Conservation (phyloP, 2,797 vertebrate genomes). For the Anomalospiza imberbis region DNA sequence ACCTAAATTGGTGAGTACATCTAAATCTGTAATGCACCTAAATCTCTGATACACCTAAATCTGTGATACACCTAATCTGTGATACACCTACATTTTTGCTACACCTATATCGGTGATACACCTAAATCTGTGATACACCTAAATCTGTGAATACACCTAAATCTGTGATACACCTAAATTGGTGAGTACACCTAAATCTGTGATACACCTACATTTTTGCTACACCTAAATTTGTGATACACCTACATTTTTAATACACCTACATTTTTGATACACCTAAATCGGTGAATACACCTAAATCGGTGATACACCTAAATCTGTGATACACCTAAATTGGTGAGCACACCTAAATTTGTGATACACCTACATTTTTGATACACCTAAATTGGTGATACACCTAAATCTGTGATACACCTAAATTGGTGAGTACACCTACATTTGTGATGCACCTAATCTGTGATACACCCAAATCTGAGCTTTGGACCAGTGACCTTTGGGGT, state of each 20-base stretch:
- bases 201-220: rapidly evolving
- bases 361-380: neutral
- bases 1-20: neutral
- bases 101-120: rapidly evolving
- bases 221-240: neutral
- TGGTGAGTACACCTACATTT: rapidly evolving
- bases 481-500: neutral
- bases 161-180: neutral
- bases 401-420: neutral
- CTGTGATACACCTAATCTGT: neutral
- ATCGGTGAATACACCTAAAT: neutral
- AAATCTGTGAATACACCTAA: rapidly evolving
- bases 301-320: rapidly evolving
- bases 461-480: neutral
- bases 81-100: rapidly evolving
- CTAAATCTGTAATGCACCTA: rapidly evolving
- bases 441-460: rapidly evolving
- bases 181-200: neutral
- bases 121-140: rapidly evolving
- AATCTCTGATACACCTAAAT: rapidly evolving
- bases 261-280: neutral
- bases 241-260: no score
- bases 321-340: rapidly evolving
- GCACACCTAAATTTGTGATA: rapidly evolving
- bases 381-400: no score